Evolutionary conservation across 2,113 vertebrate species (phyloP).

Genomic region (Herpailurus yagouaroundi): DNA sequence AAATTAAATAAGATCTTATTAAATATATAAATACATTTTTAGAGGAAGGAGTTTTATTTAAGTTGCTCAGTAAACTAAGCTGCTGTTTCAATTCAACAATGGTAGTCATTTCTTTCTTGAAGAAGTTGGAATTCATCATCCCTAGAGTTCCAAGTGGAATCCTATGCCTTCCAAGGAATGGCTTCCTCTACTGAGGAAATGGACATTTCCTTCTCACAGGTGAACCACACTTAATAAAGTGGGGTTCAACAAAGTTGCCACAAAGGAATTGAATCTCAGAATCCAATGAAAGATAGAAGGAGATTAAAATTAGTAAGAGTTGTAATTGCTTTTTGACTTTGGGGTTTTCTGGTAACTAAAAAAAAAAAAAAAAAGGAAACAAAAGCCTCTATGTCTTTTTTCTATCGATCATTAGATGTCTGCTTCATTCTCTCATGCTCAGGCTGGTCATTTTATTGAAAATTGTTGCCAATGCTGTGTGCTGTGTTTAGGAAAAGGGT

Average conservation of each 20-base stretch:
- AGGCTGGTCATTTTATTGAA: constrained; percentile 62
- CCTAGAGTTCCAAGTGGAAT: background rate
- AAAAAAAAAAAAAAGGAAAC: background rate
- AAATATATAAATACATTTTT: background rate
- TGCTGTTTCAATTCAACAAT: background rate
- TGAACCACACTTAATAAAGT: background rate
- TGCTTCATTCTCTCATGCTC: background rate
- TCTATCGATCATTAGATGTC: background rate
- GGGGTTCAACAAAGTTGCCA: background rate
- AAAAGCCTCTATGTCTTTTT: background rate
- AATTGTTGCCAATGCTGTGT: constrained; percentile 51
- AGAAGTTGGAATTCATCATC: background rate
- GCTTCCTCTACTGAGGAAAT: background rate
- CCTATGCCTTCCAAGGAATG: background rate
- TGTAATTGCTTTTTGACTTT: constrained; percentile 10
- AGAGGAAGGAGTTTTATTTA: background rate
- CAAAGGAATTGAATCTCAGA: background rate
- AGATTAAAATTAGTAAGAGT: constrained; percentile 29
- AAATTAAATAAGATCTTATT: background rate
- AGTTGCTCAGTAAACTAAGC: background rate
- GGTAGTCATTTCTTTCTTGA: background rate
- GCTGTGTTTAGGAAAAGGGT: constrained; percentile 67
- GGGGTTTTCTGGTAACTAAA: background rate
- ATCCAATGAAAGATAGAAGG: background rate
- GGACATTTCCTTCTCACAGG: background rate